Percentiles rank a stretch among this genome's conserved stretches.
Evolutionary conservation across 1,140 invertebrate genomes (phyloP).

Genomic region (Cydia splendana): DNA sequence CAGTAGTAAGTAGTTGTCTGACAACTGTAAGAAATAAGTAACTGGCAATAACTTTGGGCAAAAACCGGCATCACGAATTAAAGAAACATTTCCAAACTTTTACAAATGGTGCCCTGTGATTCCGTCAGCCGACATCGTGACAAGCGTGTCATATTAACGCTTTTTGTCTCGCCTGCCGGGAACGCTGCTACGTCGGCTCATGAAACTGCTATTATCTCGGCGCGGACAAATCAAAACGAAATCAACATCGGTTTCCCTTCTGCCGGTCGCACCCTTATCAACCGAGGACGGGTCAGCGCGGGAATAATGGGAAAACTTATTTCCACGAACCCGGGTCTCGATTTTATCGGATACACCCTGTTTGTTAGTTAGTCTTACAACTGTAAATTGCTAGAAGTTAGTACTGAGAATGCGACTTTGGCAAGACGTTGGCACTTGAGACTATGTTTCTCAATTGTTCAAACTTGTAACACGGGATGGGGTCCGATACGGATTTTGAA

Average conservation of each 20-base stretch:
- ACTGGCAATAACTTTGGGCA: background rate
- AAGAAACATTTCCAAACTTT: conserved; percentile 11
- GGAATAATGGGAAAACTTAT: conserved; percentile 77
- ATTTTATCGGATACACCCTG: conserved; percentile 54
- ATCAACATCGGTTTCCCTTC: conserved; percentile 73
- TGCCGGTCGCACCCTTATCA: conserved; percentile 73
- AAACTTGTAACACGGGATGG: background rate
- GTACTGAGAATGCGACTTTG: background rate
- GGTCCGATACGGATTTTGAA: too few species aligned
- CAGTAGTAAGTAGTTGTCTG: too few species aligned
- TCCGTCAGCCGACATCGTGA: conserved; percentile 22
- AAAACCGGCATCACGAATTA: conserved; percentile 1
- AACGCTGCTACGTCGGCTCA: conserved; percentile 46
- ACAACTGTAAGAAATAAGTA: background rate
- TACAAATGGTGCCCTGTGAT: conserved; percentile 22
- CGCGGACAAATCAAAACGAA: conserved; percentile 73
- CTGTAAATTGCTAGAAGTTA: conserved; percentile 25
- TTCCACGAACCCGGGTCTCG: conserved; percentile 60
- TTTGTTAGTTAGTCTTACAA: conserved; percentile 31
- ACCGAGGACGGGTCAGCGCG: conserved; percentile 66
- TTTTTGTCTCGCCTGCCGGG: conserved; percentile 21
- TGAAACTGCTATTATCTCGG: conserved; percentile 69
- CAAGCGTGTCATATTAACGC: conserved; percentile 33
- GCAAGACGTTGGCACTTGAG: conserved; percentile 6
- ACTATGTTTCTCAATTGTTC: conserved; percentile 2